These are phyloP conservation scores for Diorhabda elongata DNA, from an alignment of 1,140 invertebrate genomes.

Conservation along the genomic window DNA sequence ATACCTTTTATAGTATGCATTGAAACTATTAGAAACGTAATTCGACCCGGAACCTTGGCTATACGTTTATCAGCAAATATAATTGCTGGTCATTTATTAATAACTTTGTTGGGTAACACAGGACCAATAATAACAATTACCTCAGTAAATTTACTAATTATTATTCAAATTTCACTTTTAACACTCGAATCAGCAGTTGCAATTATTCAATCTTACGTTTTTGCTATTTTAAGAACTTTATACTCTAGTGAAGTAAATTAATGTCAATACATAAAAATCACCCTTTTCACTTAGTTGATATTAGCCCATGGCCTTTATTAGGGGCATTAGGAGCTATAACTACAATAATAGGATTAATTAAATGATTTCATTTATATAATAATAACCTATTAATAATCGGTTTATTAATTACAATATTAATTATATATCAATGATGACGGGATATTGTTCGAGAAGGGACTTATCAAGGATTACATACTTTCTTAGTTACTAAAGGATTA, in stretches of 20 bases:
- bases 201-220: conserved; percentile 41
- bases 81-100: conserved; percentile 61
- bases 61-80: conserved; percentile 64
- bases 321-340: conserved; percentile 48
- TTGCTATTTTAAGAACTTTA: conserved; percentile 42
- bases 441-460: conserved; percentile 56
- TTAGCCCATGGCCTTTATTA: conserved; percentile 55
- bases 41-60: conserved; percentile 60
- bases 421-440: conserved; percentile 61
- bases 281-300: conserved; percentile 53
- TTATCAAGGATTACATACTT: conserved; percentile 53
- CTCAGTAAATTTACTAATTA: conserved; percentile 45
- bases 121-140: conserved; percentile 36
- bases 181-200: conserved; percentile 39
- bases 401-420: conserved; percentile 48
- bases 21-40: conserved; percentile 59
- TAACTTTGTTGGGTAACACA: conserved; percentile 51
- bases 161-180: conserved; percentile 52
- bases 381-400: conserved; percentile 49
- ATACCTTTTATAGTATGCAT: conserved; percentile 57
- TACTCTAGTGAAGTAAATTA: conserved; percentile 48
- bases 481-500: conserved; percentile 50
- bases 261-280: conserved; percentile 49
- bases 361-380: conserved; percentile 52
- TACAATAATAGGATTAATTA: conserved; percentile 48